Evolutionary conservation across 2,113 vertebrate genomes (phyloP).

Genomic region (Oryzias curvinotus): DNA sequence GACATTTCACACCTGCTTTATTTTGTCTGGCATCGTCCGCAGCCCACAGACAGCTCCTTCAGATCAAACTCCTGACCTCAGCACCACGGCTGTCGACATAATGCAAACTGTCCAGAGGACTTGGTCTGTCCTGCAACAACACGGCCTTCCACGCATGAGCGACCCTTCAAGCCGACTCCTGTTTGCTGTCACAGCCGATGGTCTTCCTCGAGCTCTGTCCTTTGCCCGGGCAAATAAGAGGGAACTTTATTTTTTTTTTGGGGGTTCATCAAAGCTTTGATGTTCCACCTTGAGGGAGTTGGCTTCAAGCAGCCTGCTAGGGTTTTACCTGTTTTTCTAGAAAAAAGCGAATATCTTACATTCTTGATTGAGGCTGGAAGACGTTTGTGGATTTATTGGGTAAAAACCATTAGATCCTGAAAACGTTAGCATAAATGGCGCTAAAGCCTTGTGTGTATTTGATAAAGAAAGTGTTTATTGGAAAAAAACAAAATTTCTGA

Average conservation of each 20-base stretch:
- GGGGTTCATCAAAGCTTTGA: neutral
- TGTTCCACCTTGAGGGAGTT: too few species aligned
- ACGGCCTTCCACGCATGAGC: conserved; percentile 17
- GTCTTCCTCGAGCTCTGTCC: neutral
- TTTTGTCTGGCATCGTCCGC: conserved; percentile 51
- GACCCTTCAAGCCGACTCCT: conserved; percentile 13
- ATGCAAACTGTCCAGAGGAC: conserved; percentile 1
- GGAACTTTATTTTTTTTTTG: neutral
- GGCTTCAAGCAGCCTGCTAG: too few species aligned
- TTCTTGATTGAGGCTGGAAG: too few species aligned
- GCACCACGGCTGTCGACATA: conserved; percentile 7
- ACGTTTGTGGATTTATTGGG: too few species aligned
- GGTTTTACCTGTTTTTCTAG: too few species aligned
- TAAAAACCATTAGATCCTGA: too few species aligned
- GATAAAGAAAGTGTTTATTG: too few species aligned
- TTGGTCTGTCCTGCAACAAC: conserved; percentile 15
- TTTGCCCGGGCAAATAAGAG: neutral
- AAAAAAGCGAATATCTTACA: too few species aligned
- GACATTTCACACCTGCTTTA: conserved; percentile 73
- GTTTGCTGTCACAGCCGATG: conserved; percentile 10
- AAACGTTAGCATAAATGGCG: too few species aligned
- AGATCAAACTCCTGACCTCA: conserved; percentile 24
- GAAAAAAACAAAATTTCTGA: too few species aligned
- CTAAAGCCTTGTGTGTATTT: too few species aligned
- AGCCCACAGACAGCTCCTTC: conserved; percentile 51